Conservation (phyloP, 2,888 invertebrate species). For the Laspeyria flexula region DNA sequence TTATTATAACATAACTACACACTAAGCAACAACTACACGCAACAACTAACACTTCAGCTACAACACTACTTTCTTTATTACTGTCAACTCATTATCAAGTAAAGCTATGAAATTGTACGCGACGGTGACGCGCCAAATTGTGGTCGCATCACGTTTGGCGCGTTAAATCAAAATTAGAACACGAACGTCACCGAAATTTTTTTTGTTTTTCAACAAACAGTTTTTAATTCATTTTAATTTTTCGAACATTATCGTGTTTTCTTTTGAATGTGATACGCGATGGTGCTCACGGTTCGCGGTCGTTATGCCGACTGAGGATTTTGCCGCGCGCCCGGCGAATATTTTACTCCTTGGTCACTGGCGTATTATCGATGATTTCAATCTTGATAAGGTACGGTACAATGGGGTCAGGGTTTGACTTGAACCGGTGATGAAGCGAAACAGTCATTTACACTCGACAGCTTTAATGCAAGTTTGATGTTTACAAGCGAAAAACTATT, state of each 20-base stretch:
- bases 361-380: slow-evolving; percentile 76
- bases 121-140: slow-evolving; percentile 38
- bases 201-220: slow-evolving; percentile 53
- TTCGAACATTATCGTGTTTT: slow-evolving; percentile 46
- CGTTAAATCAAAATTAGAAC: slow-evolving; percentile 65
- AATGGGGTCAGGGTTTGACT: slow-evolving; percentile 78
- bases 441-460: slow-evolving; percentile 37
- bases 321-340: slow-evolving; percentile 57
- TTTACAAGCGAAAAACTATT: slow-evolving; percentile 13
- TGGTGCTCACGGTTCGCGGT: slow-evolving; percentile 65
- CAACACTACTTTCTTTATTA: slow-evolving; percentile 31
- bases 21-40: slow-evolving; percentile 22
- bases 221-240: slow-evolving; percentile 55
- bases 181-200: slow-evolving; percentile 58
- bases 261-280: slow-evolving; percentile 46
- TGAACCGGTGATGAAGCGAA: slow-evolving; percentile 56
- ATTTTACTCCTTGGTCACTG: slow-evolving; percentile 72
- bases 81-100: slow-evolving; percentile 48
- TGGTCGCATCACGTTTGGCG: slow-evolving; percentile 56
- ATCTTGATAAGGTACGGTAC: slow-evolving; percentile 76
- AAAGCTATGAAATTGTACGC: slow-evolving; percentile 30
- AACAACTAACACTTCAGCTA: slow-evolving; percentile 26
- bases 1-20: slow-evolving; percentile 19
- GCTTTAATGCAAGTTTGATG: slow-evolving; percentile 31
- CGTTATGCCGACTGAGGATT: slow-evolving; percentile 75